These are phyloP conservation scores for Danionella dracula DNA, from an alignment of 2,797 vertebrate species.

Conservation along the genomic window DNA sequence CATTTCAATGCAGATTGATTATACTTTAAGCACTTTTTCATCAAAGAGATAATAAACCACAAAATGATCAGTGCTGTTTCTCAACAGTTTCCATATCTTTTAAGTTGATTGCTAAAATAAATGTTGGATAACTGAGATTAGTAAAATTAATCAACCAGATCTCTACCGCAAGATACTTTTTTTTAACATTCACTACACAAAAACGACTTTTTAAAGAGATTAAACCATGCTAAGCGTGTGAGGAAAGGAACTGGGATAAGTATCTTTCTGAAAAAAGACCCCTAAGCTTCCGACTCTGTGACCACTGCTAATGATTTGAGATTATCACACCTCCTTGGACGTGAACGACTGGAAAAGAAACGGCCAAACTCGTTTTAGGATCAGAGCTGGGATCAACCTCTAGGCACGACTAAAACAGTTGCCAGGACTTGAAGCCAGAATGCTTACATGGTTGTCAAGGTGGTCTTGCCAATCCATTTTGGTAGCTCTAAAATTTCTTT, in stretches of 20 bases:
- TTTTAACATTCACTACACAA: too few relatives aligned
- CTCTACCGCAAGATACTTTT: too few relatives aligned
- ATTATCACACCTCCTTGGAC: constrained; percentile 8
- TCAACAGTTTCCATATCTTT: too few relatives aligned
- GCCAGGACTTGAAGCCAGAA: constrained; percentile 15
- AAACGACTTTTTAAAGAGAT: too few relatives aligned
- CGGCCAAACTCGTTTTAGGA: constrained; percentile 14
- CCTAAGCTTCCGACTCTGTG: not conserved
- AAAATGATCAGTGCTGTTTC: not conserved
- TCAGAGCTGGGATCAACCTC: constrained; percentile 1
- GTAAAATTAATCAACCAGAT: too few relatives aligned
- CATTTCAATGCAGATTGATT: constrained; percentile 40
- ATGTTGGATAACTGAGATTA: too few relatives aligned
- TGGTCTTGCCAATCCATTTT: not conserved
- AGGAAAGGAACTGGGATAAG: too few relatives aligned
- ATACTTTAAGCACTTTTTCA: constrained; percentile 22
- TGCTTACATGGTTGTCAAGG: constrained; percentile 7
- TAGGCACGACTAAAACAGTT: constrained; percentile 13
- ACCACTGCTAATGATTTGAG: not conserved
- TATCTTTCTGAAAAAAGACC: too few relatives aligned
- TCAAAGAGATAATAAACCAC: not conserved
- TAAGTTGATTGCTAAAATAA: too few relatives aligned
- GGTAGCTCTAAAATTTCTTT: not conserved
- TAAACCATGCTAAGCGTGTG: too few relatives aligned
- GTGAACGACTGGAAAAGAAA: constrained; percentile 1